Conservation (phyloP, 1,140 invertebrate genomes). For the Lamellibrachia luymesi region DNA sequence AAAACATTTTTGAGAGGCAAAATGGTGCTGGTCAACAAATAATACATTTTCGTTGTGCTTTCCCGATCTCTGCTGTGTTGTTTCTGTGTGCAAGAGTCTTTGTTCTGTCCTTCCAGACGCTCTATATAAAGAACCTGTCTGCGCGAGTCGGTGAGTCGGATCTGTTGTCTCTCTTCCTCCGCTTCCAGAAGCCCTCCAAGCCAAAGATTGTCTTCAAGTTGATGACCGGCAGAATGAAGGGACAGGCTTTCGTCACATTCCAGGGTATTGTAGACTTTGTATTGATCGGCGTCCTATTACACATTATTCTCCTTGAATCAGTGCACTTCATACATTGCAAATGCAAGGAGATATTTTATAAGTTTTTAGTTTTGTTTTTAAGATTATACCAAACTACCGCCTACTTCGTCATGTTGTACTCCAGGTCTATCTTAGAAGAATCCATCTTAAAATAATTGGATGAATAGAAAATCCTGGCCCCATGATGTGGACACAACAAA, state of each 20-base stretch:
- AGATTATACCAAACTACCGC: too few species aligned
- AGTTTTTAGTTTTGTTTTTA: too few species aligned
- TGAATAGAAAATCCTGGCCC: too few species aligned
- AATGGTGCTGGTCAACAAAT: too few species aligned
- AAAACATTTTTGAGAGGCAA: too few species aligned
- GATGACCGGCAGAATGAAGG: slow-evolving; percentile 61
- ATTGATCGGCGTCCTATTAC: background rate
- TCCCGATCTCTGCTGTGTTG: background rate
- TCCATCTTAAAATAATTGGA: background rate
- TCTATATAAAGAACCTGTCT: slow-evolving; percentile 63
- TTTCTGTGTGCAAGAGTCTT: slow-evolving; percentile 14
- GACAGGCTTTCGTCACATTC: slow-evolving; percentile 64
- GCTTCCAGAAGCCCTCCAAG: slow-evolving; percentile 44
- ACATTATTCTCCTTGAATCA: background rate
- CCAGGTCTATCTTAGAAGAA: background rate
- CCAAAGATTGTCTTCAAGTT: slow-evolving; percentile 51
- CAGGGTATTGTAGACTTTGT: slow-evolving; percentile 44
- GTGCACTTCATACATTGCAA: background rate
- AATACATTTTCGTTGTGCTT: background rate
- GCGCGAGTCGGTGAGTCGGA: slow-evolving; percentile 53
- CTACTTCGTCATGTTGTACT: background rate
- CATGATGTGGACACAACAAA: too few species aligned
- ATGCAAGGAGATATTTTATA: background rate
- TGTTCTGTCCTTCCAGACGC: slow-evolving; percentile 41
- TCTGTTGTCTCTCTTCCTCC: slow-evolving; percentile 55